These are phyloP conservation scores for Pempheris klunzingeri DNA, from an alignment of 2,797 vertebrate genomes.

Conservation along the genomic window DNA sequence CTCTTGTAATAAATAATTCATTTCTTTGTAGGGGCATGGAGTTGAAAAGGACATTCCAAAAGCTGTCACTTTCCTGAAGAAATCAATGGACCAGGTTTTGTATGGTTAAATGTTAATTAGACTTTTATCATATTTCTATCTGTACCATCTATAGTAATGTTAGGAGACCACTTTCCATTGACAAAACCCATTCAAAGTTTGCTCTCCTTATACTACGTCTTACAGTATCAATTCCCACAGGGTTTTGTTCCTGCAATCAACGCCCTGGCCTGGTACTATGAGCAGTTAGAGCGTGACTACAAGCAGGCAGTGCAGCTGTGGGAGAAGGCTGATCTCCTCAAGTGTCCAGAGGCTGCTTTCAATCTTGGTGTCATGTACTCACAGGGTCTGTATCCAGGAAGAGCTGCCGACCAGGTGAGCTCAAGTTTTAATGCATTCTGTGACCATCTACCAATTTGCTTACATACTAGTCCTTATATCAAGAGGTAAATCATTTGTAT, in stretches of 20 bases:
- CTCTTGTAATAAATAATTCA: constrained; percentile 1
- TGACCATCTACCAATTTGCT: neutral
- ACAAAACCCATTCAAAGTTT: neutral
- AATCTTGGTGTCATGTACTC: constrained; percentile 86
- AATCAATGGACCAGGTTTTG: constrained; percentile 83
- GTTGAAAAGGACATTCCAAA: constrained; percentile 83
- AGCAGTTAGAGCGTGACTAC: constrained; percentile 83
- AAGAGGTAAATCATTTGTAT: neutral
- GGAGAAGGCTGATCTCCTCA: constrained; percentile 84
- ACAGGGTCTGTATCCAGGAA: constrained; percentile 85
- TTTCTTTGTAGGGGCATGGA: constrained; percentile 82
- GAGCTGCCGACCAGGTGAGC: constrained; percentile 77
- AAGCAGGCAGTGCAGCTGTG: constrained; percentile 82
- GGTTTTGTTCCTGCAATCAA: constrained; percentile 85
- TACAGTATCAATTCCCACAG: constrained; percentile 57
- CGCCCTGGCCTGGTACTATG: constrained; percentile 89
- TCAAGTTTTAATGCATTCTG: neutral
- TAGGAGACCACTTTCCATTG: neutral
- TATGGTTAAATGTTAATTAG: constrained; percentile 5
- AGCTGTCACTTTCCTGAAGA: constrained; percentile 84
- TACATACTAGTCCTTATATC: neutral
- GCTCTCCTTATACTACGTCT: neutral
- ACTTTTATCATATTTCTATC: neutral
- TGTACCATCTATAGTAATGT: neutral
- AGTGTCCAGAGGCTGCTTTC: constrained; percentile 83